phyloP scores from a whole-genome alignment of 2,113 vertebrate genomes.

The human region DNA sequence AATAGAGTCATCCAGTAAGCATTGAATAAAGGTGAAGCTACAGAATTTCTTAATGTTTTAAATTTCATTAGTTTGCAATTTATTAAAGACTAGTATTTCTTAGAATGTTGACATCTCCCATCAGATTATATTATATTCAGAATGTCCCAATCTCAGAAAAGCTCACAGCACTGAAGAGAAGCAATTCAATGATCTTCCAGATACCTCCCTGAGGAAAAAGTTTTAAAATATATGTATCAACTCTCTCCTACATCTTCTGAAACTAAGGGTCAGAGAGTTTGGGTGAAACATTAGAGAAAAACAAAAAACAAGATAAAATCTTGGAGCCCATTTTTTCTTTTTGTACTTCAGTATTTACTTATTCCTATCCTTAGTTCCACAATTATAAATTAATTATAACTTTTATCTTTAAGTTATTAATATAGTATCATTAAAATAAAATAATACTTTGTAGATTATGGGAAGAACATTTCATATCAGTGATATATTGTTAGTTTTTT shows the following conservation, averaged over 20 bases:
- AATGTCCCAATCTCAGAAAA: not conserved
- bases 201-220: not conserved
- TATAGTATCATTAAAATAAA: not conserved
- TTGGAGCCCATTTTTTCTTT: not conserved
- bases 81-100: not conserved
- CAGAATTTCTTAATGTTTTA: not conserved
- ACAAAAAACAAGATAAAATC: not conserved
- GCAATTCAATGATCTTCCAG: not conserved
- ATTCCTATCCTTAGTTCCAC: not conserved
- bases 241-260: not conserved
- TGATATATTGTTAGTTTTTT: not conserved
- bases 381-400: not conserved
- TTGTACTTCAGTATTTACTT: not conserved
- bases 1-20: not conserved
- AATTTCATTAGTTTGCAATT: not conserved
- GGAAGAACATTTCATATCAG: not conserved
- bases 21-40: not conserved
- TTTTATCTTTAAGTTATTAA: slow-evolving; percentile 18
- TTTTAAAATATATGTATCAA: not conserved
- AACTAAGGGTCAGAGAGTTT: not conserved
- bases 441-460: not conserved
- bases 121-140: not conserved
- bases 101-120: not conserved
- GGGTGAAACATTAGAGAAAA: not conserved
- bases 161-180: not conserved